These are phyloP conservation scores for Eurystomus glaucurus DNA, from an alignment of 2,797 vertebrate species.

Conservation along the genomic window DNA sequence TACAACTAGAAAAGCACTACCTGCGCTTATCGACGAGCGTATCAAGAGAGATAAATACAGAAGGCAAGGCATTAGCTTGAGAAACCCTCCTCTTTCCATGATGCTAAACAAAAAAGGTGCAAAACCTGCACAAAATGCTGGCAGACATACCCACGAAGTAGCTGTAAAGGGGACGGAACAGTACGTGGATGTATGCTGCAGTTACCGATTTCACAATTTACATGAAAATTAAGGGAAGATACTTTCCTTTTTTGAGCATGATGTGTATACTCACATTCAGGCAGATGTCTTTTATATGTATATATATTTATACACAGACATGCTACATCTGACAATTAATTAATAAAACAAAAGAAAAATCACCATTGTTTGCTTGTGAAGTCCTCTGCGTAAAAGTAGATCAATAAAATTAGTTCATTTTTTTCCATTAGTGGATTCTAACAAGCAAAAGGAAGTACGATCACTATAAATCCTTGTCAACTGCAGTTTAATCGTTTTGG, in stretches of 20 bases:
- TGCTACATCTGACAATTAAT: neutral
- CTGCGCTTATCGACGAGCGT: neutral
- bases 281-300: slow-evolving; percentile 23
- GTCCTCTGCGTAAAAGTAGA: neutral
- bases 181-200: neutral
- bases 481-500: neutral
- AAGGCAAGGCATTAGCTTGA: slow-evolving; percentile 16
- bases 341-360: neutral
- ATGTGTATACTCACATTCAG: slow-evolving; percentile 30
- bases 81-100: neutral
- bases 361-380: neutral
- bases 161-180: neutral
- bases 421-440: neutral
- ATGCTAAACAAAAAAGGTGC: slow-evolving; percentile 17
- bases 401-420: neutral
- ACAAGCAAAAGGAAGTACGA: neutral
- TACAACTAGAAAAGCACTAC: slow-evolving; percentile 45
- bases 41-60: neutral
- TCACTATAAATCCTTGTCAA: neutral
- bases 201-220: neutral
- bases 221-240: slow-evolving; percentile 22
- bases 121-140: slow-evolving; percentile 19
- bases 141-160: neutral
- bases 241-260: slow-evolving; percentile 27
- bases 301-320: neutral